Percentiles rank a stretch among this genome's conserved stretches.
Conservation (phyloP, 2,113 vertebrate genomes). For the Haemorhous mexicanus region DNA sequence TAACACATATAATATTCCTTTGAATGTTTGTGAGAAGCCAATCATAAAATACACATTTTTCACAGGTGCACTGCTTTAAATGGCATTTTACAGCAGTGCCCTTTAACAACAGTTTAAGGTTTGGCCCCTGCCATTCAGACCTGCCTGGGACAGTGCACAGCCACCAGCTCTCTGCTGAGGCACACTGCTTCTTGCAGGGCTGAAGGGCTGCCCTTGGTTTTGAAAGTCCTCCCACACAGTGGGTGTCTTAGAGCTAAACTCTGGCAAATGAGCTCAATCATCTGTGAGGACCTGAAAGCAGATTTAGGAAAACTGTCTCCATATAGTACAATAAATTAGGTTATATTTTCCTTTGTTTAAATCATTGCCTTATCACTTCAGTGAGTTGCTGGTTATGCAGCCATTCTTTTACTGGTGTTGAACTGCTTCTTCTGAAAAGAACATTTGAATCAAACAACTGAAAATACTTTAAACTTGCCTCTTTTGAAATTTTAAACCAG, state of each 20-base stretch:
- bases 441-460: background rate
- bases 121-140: background rate
- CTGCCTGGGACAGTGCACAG: background rate
- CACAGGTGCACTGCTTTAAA: background rate
- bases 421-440: background rate
- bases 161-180: background rate
- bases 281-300: background rate
- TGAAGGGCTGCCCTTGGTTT: background rate
- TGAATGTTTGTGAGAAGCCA: no score
- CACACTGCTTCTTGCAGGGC: background rate
- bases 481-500: background rate
- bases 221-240: background rate
- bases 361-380: background rate
- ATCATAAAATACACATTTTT: no score
- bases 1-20: no score
- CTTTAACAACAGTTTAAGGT: background rate
- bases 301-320: background rate
- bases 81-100: background rate
- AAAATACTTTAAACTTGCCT: background rate
- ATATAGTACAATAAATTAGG: background rate
- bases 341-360: background rate
- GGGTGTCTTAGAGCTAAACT: background rate
- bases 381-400: background rate
- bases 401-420: background rate
- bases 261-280: fast-evolving